phyloP scores from a whole-genome alignment of 2,797 vertebrate species.

The Epinephelus awoara region DNA sequence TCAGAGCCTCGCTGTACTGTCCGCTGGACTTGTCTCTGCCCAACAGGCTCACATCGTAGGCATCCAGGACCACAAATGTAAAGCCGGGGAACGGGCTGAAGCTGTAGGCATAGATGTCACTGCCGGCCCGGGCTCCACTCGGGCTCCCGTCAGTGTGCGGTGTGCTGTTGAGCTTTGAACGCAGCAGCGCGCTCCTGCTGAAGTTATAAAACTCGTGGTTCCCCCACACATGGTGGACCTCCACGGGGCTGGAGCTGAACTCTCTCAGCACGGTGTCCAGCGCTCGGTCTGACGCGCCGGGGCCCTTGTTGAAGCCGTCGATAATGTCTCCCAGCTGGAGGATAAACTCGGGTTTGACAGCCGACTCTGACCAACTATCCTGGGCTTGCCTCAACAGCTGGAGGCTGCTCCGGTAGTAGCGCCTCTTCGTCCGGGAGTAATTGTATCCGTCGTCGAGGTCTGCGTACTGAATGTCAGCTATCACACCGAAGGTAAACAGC shows the following conservation, averaged over 20 bases:
- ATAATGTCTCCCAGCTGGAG: constrained; percentile 95
- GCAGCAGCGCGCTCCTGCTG: constrained; percentile 83
- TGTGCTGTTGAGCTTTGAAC: constrained; percentile 86
- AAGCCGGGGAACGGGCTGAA: constrained; percentile 89
- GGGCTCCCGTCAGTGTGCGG: background rate
- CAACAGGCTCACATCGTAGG: constrained; percentile 91
- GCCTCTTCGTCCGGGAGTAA: constrained; percentile 76
- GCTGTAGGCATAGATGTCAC: constrained; percentile 87
- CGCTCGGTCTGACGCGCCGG: constrained; percentile 81
- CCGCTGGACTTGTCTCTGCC: constrained; percentile 85
- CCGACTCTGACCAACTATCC: constrained; percentile 82
- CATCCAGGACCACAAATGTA: constrained; percentile 90
- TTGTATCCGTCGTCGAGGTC: constrained; percentile 91
- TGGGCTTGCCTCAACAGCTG: constrained; percentile 83
- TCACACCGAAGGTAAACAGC: constrained; percentile 91
- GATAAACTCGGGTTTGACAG: constrained; percentile 82
- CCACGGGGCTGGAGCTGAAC: constrained; percentile 75
- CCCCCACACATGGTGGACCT: constrained; percentile 95
- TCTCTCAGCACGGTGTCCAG: constrained; percentile 85
- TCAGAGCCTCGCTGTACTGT: constrained; percentile 83
- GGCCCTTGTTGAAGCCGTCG: constrained; percentile 89
- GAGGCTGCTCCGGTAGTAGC: constrained; percentile 91
- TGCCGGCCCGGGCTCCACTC: constrained; percentile 5
- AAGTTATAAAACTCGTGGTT: constrained; percentile 99
- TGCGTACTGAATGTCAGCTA: constrained; percentile 94